A percentile compares a stretch with the other conserved stretches of the same genome.
These are phyloP conservation scores for Mormyrops attenuatus DNA, from an alignment of 2,797 vertebrate genomes.

Conservation along the genomic window DNA sequence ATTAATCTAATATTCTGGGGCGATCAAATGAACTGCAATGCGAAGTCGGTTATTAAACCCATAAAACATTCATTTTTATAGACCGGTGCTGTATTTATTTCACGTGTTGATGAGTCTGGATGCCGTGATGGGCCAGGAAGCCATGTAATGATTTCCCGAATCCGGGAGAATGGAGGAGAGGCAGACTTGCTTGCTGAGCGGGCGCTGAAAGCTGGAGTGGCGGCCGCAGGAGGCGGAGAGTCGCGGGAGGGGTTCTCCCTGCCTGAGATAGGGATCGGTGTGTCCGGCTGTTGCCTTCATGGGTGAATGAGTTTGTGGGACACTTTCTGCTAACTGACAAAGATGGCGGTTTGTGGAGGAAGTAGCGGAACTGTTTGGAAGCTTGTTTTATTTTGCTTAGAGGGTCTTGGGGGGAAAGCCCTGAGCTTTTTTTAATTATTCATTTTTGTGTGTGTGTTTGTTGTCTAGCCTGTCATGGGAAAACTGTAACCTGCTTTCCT, in stretches of 20 bases:
- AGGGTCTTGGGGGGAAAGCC: background rate
- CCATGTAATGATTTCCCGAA: background rate
- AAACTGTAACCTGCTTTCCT: background rate
- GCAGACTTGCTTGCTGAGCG: background rate
- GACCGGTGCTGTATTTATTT: background rate
- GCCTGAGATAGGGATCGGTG: background rate
- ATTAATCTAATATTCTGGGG: background rate
- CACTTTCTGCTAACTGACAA: background rate
- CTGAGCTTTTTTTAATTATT: background rate
- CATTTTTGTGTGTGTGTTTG: background rate
- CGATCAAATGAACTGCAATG: background rate
- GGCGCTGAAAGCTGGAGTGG: background rate
- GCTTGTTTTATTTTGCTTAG: background rate
- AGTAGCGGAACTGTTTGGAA: background rate
- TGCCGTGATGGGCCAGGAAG: background rate
- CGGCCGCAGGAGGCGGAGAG: background rate
- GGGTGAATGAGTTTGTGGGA: background rate
- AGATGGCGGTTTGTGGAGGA: background rate
- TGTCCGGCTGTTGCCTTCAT: background rate
- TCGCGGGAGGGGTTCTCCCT: background rate
- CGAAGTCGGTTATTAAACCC: background rate
- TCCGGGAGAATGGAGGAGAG: background rate
- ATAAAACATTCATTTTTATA: background rate
- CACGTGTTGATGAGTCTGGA: background rate
- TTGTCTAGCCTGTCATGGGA: background rate